Evolutionary conservation across 2,888 invertebrate genomes (phyloP), one percentile per base, ranked within the genome.

Genomic region (Myopa testacea): DNA sequence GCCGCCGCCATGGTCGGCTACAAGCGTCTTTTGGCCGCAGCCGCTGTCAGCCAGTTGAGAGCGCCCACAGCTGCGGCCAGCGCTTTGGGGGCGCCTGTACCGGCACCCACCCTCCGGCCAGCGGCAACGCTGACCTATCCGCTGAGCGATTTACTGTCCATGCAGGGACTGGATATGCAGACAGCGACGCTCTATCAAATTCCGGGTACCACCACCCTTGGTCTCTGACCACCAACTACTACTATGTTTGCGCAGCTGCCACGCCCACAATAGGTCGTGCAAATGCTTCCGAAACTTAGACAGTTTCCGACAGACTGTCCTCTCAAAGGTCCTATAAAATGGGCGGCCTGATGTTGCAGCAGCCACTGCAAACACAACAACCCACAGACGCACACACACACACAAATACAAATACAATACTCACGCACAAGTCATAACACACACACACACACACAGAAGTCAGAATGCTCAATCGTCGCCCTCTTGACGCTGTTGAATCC

Each of bases 71-170:
- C 76, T 69, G 80, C 84, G 0, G 70, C 84, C 69, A 84, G 84
- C 40, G 81, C 86, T 38, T 78, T 87, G 88, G 88, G 83, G 10
- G 78, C 81, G 19, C 65, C 80, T 14, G 77, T 84, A 12, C 76
- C 82, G 4, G 80, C 81, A 12, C 19, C 0, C 81, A 83, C 16
- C 62, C 75, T 74, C 10, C 73, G 74, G 14, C 75, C 91, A 89
- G 91, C 87, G 86, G 93, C 90, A 87, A 91, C 92, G 38, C 90
- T 93, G 78, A 91, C 92, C 69, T 94, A 94, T 87, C 93, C 93
- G 79, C 91, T 94, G 90, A 93, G 92, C 86, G 94, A 94, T 86
- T 89, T 94, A 81, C 91, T 96, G 77, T 94, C 94, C 65, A 91
- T 94, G 76, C 93, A 93, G 83, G 92, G 93, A 69, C 90, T 94